Evolutionary conservation across 2,888 invertebrate species (phyloP), one percentile per base, ranked within the genome.

Genomic region (Helobdella robusta): DNA sequence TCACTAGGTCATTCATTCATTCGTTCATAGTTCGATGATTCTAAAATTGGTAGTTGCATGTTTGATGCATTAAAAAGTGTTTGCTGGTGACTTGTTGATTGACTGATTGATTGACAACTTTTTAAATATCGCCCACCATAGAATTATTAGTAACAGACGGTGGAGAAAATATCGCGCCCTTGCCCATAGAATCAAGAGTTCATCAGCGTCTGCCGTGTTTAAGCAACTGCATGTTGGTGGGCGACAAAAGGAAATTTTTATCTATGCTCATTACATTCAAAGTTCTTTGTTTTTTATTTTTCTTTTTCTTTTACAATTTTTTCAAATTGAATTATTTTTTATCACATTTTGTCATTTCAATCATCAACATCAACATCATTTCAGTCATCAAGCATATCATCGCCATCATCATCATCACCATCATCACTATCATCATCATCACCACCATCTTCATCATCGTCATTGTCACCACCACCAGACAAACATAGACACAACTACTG

Each of bases 131-230:
- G n/a, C n/a, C 58, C 8, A 8, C 6, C 23, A 20, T 70, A 85
- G 93, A 93, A 79, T 77, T 93, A 54, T 82, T 93, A 59, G 92
- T 93, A 72, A 93, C 93, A 1, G 91, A 92, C 56, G 93, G 93
- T 36, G 93, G 93, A 36, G 92, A 93, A 81, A 93, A 93, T 79
- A 84, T 74, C 85, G 79, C 93, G 4, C 92, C 93, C 0, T 86
- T 91, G 32, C 84, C 86, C 35, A 89, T 92, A 72, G 93, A 93
- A 80, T 87, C 91, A 74, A 79, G 83, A 56, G 84, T 93, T 20
- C 87, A 88, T 75, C 81, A 84, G 6, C 87, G 89, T 76, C 80
- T 92, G 58, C 85, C 88, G n/a, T 68, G 71, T 59, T 79, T 93
- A 20, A 88, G 89, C 71, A 87, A 90, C 80, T 89, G 87, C 2